Evolutionary conservation across 2,888 invertebrate genomes (phyloP).

Genomic region (Aquatica leii): DNA sequence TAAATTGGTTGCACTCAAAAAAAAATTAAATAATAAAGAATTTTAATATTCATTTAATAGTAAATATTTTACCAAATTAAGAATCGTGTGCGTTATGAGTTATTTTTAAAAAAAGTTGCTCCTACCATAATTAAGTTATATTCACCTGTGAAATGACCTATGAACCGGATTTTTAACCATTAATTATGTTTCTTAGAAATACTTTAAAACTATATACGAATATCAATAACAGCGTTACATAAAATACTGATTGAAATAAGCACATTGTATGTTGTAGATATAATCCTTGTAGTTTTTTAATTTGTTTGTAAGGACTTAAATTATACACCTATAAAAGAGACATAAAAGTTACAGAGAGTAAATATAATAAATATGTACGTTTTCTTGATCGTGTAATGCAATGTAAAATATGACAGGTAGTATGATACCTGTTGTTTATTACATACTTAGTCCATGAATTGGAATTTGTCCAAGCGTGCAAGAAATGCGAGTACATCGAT

Average conservation of each 20-base stretch:
- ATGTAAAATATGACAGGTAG: conserved; percentile 49
- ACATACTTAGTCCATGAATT: conserved; percentile 48
- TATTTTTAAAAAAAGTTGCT: conserved; percentile 1
- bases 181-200: conserved; percentile 26
- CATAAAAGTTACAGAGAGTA: conserved; percentile 17
- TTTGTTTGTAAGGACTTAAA: conserved; percentile 11
- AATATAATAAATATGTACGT: conserved; percentile 32
- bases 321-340: conserved; percentile 11
- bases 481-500: conserved; percentile 56
- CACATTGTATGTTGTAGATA: conserved; percentile 2
- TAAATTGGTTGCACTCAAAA: too few species aligned
- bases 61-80: too few species aligned
- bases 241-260: not conserved
- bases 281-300: not conserved
- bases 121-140: conserved; percentile 10
- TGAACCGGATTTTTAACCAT: conserved; percentile 38
- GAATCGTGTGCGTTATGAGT: not conserved
- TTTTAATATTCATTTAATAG: too few species aligned
- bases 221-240: not conserved
- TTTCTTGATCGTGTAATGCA: conserved; percentile 37
- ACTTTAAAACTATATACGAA: not conserved
- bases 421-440: conserved; percentile 56
- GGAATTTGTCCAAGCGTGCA: conserved; percentile 56
- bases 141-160: conserved; percentile 36
- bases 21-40: too few species aligned